Base-by-base conservation (phyloP, 2,797 vertebrate species). In the Salmo trutta region DNA sequence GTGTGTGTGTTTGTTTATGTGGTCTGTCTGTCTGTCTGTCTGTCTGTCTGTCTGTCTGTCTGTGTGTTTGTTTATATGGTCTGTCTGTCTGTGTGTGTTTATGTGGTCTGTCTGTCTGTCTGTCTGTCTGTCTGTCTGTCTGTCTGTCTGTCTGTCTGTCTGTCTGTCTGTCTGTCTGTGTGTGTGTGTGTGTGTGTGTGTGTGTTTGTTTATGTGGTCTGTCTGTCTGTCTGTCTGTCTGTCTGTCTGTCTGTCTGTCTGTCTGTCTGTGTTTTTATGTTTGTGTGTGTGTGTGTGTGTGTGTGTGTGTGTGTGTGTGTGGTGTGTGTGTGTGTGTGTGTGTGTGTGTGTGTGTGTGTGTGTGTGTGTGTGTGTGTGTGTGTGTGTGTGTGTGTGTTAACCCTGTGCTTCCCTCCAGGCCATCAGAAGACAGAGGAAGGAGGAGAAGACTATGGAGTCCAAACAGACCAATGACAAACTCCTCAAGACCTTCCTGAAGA, bases 391-490 rank as follows among this genome's bases (percentile, higher is more conserved):
- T 52, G 62, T 27, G 15, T 75, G 41, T 54, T 68, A 54, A 24
- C 7, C n/a, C 75, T 59, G 47, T 52, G 6, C 31, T 8, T 77
- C 4, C 21, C 6, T 69, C 62, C 80, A 99, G 98, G 95, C 93
- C 56, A 93, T 95, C 78, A 95, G 98, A 86, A 95, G 97, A 82
- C 96, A 98, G 79, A 95, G 94, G 85, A 99, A 97, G 87, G 97
- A 99, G 71, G 83, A 93, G 24, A 91, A 97, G 12, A 81, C 51
- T 8, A 88, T 19, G 1, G 96, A 98, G 89, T 98, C 97, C 71
- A 96, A 91, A 77, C 95, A 96, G 88, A 98, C 97, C 51, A 92
- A 95, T 31, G 97, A 99, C 79, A 99, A 98, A 80, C 94, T 99
- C 71, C 89, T 99, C 78, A 97, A 86, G 90, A 98, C 97, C 0